Base-by-base conservation (phyloP, 2,797 vertebrate species). In the Chromis chromis region DNA sequence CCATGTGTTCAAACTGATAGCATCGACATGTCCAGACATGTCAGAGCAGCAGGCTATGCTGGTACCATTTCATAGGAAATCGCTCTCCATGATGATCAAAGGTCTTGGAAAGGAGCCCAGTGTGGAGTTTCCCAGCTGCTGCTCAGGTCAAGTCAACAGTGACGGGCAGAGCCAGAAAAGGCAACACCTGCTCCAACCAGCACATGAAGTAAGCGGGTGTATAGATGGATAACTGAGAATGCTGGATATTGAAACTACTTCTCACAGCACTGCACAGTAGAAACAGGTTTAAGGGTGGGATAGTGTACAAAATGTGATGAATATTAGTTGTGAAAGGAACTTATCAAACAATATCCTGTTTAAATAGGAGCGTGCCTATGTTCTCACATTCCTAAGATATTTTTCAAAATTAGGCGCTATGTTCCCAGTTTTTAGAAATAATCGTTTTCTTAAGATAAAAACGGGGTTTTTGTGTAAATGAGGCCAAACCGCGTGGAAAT, bases 111-210 rank as follows among this genome's bases (percentile, higher is more conserved):
- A 46, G 0, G 36, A 28, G 69, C 69, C 76, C 55, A 68, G 77
- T 24, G 65, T 80, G 90, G 91, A 90, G 75, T 93, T 94, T 89
- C 92, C 92, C 79, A 21, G 58, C 25, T 13, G 65, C 62, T 54
- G 58, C 64, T 83, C 22, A 81, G n/a, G 22, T 74, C 63, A 82
- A 52, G 9, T 70, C 62, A 84, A 56, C 62, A 55, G 52, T 44
- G 77, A 86, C 6, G 4, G n/a, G 24, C 56, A 3, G 46, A 25
- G 65, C 11, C 54, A 44, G 33, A 59, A 57, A 61, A 78, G 17
- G 1, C 46, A 59, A 63, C 66, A 82, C 49, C 83, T 86, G 79
- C 56, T 58, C 12, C 0, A 19, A 28, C 17, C 4, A 42, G 10
- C n/a, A 36, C 52, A 46, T 8, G 22, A 56, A 48, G 50, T 24